Evolutionary conservation across 1,140 invertebrate genomes (phyloP), one percentile per base, ranked within the genome.

Genomic region (Oryzaephilus surinamensis): DNA sequence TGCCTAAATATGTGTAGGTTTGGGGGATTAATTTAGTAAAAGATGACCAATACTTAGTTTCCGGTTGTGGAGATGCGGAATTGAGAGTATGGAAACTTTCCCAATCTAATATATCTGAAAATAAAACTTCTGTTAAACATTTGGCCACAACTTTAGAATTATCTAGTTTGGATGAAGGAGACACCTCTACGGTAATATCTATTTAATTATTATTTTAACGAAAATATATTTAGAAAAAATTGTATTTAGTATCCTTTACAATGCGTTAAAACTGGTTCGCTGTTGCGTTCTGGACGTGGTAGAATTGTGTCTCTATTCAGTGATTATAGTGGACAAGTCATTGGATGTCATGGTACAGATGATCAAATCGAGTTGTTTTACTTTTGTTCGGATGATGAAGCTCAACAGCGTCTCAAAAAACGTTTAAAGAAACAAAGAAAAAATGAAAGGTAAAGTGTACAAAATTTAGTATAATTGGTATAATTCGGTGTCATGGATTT

Each of bases 301-400:
- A 68, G 87, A 49, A 74, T 86, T 3, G 68, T 79, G 2, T 76
- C 74, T 3, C 63, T 89, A 41, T 60, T 65, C 8, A 64, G 71
- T 20, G 84, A 90, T 61, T 56, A 61, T 5, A 72, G 74, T 29
- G 72, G 79, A 43, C 71, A 70, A 48, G 55, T 93, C 11, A 52
- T 97, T 1, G 76, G 74, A 6, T 92, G 87, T 64, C 80, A 92
- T 62, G 89, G 91, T 3, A 81, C 72, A 15, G 85, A 92, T 50
- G 75, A 76, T 41, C 63, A 71, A 6, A 62, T 97, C 7, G 94
- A 97, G 65, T 59, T 92, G 19, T 97, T 93, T 60, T 66, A 76
- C 30, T 77, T 98, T 43, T 75, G 80, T 48, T 64, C 74, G 1
- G 72, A 85, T 10, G 77, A 82, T 24, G 81, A 93, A 60, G 73